Base-by-base conservation (phyloP, 2,888 invertebrate genomes). In the Leptopilina syphax region DNA sequence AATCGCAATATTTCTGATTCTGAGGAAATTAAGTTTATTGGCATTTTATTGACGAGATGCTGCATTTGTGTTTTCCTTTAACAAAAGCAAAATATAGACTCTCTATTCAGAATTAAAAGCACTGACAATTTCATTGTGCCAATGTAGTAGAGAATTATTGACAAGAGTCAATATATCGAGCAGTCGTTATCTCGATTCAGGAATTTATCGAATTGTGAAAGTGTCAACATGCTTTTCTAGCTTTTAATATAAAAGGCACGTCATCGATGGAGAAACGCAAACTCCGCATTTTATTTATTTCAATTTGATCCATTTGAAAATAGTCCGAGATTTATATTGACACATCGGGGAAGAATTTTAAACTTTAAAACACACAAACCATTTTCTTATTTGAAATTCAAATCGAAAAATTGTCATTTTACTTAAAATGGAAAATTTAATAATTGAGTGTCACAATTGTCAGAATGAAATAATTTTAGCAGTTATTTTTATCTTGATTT, bases 101-200 rank as follows among this genome's bases (percentile, higher is more conserved):
- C 44, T 73, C 50, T 34, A 10, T n/a, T 13, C n/a, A n/a, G 34
- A 34, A 34, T 73, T 60, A 73, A 73, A 73, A 18, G 73, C 57
- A 7, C 54, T 73, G 73, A 41, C 41, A 60, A 57, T 73, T 73
- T 34, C 34, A 57, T 73, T 73, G n/a, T 60, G n/a, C 27, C 47
- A 50, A 47, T 24, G 47, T 18, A 68, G 10, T 50, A 3, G 50
- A 50, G 50, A 68, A 73, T 73, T 60, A 73, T 73, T 73, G 73
- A 73, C 57, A 73, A 57, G 73, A 73, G 73, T 73, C 73, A 73
- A 73, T 60, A 73, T 57, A 9, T 9, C 10, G 57, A 73, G 41
- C 57, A 60, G 18, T 73, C 73, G 73, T 73, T 73, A 73, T 73
- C 57, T n/a, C 57, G 57, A 73, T 73, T 60, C 73, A n/a, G 54